Base-by-base conservation (phyloP, 1,140 invertebrate genomes). In the Neotoxoptera formosana region DNA sequence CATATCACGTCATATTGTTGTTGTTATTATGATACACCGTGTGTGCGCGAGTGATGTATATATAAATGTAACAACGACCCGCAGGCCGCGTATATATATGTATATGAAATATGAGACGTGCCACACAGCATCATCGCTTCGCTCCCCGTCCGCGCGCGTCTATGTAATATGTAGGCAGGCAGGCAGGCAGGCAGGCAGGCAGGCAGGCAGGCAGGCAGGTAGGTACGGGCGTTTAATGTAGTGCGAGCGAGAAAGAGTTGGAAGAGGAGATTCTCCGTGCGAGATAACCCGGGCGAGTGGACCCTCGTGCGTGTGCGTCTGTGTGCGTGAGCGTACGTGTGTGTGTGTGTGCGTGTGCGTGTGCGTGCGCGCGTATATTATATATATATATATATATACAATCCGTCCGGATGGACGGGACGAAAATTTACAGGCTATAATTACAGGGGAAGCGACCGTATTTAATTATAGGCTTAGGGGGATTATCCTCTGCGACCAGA, bases 391-490 rank as follows among this genome's bases (percentile, higher is more conserved):
- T 30, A 41, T 76, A 41, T 90, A 48, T 81, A 92, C 45, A 48
- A 92, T 92, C 81, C 67, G 76, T 93, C 47, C 91, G 91, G 67
- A 93, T 45, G 91, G 91, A 93, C 91, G 91, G 91, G 91, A 93
- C 48, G 91, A 84, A 93, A 93, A 93, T 93, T 93, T 93, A 93
- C 91, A 84, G 91, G 91, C 91, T 93, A 93, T 93, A 93, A 93
- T 93, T 93, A 93, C 91, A 93, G 91, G 91, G 91, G 76, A 93
- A 93, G 91, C 91, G 91, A 93, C 91, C 91, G 91, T 93, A 93
- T 93, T 93, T 93, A 93, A 93, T 93, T 93, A 93, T 93, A 93
- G 91, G 91, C 76, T 84, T 84, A 90, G 91, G 91, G 91, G 91
- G 76, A 93, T 93, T 41, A 93, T 93, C 91, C 81, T 51, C 81